Evolutionary conservation across 2,888 invertebrate species (phyloP).

Genomic region (Macrosoma leucophasiata): DNA sequence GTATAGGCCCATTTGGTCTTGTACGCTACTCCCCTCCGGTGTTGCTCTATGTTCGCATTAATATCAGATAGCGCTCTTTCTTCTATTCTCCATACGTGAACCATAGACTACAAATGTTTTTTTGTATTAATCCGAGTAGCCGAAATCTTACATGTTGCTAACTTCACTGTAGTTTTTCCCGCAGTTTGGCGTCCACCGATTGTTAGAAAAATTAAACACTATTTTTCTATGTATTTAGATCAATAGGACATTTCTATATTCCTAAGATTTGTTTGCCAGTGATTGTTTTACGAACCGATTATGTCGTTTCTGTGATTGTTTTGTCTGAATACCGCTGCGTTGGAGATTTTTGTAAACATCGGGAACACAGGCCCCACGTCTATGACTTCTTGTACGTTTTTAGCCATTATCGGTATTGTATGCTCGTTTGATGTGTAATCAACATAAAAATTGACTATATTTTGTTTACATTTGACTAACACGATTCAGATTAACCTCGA

Average conservation of each 20-base stretch:
- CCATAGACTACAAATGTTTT: slow-evolving; percentile 22
- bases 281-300: slow-evolving; percentile 46
- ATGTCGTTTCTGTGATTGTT: slow-evolving; percentile 57
- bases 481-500: slow-evolving; percentile 46
- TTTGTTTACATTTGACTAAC: slow-evolving; percentile 30
- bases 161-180: slow-evolving; percentile 73
- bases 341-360: slow-evolving; percentile 70
- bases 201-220: slow-evolving; percentile 56
- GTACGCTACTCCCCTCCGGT: too few relatives aligned
- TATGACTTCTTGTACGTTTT: slow-evolving; percentile 73
- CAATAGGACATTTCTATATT: slow-evolving; percentile 41
- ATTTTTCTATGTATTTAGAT: slow-evolving; percentile 66
- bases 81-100: slow-evolving; percentile 11
- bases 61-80: too few relatives aligned
- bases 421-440: slow-evolving; percentile 35
- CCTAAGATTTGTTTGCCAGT: slow-evolving; percentile 46
- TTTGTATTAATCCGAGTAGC: background rate
- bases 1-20: too few relatives aligned
- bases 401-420: slow-evolving; percentile 46
- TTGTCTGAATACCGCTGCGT: slow-evolving; percentile 46
- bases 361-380: slow-evolving; percentile 69
- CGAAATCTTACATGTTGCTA: slow-evolving; percentile 47
- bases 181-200: slow-evolving; percentile 73
- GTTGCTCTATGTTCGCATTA: too few relatives aligned
- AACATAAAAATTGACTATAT: slow-evolving; percentile 29